Percentiles rank a stretch among this genome's conserved stretches.
Evolutionary conservation across 2,797 vertebrate genomes (phyloP).

Genomic region (Bradypodion ventrale): DNA sequence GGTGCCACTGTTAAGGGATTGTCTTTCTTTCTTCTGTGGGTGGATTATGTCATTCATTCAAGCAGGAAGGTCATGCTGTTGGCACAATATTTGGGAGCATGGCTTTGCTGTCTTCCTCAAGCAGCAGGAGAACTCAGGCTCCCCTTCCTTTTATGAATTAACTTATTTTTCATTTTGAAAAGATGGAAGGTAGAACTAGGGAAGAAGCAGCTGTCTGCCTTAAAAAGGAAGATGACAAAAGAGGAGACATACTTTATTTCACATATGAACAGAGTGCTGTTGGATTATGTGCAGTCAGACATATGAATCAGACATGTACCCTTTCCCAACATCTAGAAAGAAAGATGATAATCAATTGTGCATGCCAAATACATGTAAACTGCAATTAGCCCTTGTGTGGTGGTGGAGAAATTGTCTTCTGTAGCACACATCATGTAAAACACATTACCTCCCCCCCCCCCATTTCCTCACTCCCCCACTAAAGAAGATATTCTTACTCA

Average conservation of each 20-base stretch:
- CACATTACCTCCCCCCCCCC: neutral
- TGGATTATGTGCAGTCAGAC: neutral
- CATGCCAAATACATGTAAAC: conserved; percentile 2
- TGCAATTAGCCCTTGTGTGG: neutral
- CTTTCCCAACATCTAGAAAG: neutral
- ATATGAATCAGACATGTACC: neutral
- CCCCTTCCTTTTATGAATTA: conserved; percentile 11
- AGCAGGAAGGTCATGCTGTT: no score
- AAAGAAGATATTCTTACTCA: neutral
- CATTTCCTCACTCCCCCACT: neutral
- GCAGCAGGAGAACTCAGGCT: no score
- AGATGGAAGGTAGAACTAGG: conserved; percentile 3
- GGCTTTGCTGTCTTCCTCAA: no score
- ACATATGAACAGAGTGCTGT: neutral
- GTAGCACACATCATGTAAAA: neutral
- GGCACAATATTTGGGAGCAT: no score
- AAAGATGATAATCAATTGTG: conserved; percentile 28
- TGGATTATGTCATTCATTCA: no score
- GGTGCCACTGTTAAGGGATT: no score
- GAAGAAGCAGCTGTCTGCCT: conserved; percentile 33
- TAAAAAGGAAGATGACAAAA: conserved; percentile 13
- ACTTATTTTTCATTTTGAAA: conserved; percentile 42
- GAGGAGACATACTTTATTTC: neutral
- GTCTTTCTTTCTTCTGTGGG: no score
- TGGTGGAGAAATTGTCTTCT: neutral